Evolutionary conservation across 2,113 vertebrate species (phyloP).

Genomic region (Upupa epops): DNA sequence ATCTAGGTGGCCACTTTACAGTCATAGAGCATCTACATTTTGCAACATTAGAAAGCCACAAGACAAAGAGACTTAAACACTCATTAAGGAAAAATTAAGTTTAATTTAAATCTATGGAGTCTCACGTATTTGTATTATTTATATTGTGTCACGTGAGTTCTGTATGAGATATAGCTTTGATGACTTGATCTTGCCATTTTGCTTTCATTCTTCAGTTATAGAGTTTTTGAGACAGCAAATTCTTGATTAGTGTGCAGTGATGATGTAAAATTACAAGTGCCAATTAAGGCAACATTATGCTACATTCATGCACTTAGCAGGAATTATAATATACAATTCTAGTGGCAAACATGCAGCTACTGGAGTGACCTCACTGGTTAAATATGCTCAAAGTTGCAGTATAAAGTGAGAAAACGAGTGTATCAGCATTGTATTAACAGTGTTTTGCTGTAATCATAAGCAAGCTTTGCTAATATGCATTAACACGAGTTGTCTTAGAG

Average conservation of each 20-base stretch:
- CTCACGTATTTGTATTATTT: background rate
- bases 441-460: slow-evolving; percentile 10
- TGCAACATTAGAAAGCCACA: background rate
- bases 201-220: background rate
- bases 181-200: background rate
- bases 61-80: background rate
- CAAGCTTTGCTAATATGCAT: background rate
- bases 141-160: background rate
- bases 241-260: background rate
- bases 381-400: slow-evolving; percentile 21
- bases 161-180: background rate
- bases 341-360: background rate
- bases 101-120: background rate
- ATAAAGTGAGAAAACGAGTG: slow-evolving; percentile 50
- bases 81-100: background rate
- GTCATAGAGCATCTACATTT: background rate
- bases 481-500: background rate
- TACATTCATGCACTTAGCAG: background rate
- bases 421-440: slow-evolving; percentile 20
- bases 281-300: background rate
- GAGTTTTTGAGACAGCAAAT: background rate
- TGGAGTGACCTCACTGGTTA: slow-evolving; percentile 24
- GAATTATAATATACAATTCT: background rate
- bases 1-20: background rate
- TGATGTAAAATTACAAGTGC: background rate